Conservation (phyloP, 2,113 vertebrate species). For the Sturnira hondurensis region DNA sequence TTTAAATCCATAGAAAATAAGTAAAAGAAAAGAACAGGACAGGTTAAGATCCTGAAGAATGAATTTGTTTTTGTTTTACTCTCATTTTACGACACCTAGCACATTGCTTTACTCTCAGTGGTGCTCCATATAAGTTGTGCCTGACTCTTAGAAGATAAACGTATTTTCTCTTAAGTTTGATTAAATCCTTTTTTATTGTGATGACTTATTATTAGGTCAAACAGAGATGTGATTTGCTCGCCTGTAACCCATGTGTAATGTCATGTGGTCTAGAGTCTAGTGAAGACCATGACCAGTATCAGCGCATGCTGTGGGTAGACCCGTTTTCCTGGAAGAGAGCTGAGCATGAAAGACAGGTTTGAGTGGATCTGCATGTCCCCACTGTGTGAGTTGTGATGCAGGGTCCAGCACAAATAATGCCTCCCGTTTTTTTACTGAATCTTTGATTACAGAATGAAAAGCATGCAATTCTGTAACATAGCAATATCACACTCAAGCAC, state of each 20-base stretch:
- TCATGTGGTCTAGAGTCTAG: not conserved
- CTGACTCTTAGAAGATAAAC: not conserved
- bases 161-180: not conserved
- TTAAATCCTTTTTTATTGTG: not conserved
- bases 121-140: not conserved
- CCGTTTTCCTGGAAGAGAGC: not conserved
- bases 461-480: too few species aligned
- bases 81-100: not conserved
- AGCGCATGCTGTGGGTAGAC: not conserved
- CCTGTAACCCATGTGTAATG: not conserved
- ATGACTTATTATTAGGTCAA: not conserved
- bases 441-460: too few species aligned
- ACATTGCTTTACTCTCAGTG: not conserved
- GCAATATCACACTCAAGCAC: too few species aligned
- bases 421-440: too few species aligned
- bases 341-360: not conserved
- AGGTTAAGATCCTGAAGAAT: not conserved
- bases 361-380: not conserved
- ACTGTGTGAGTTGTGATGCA: not conserved
- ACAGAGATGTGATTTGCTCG: not conserved
- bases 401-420: too few species aligned
- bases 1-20: constrained; percentile 5
- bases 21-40: not conserved
- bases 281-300: not conserved
- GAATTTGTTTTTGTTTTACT: not conserved